A percentile compares a stretch with the other conserved stretches of the same genome.
These are phyloP conservation scores for Itoplectis maculator DNA, from an alignment of 2,888 invertebrate species.

Conservation along the genomic window DNA sequence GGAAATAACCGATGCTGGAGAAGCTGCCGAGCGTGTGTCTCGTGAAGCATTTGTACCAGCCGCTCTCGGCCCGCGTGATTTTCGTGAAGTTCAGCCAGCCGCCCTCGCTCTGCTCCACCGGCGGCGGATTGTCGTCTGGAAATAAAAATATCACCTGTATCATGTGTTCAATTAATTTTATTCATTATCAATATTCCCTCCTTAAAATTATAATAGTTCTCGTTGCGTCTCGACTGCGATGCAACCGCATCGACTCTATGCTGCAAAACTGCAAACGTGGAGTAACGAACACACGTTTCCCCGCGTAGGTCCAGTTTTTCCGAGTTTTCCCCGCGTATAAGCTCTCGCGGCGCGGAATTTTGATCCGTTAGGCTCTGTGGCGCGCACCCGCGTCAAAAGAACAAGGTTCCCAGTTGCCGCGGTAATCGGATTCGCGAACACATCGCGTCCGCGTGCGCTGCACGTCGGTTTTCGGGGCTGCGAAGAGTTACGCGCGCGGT, in stretches of 20 bases:
- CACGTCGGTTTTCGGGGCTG: slow-evolving; percentile 71
- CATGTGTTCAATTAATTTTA: not conserved
- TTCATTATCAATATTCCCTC: too few relatives aligned
- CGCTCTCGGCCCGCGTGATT: slow-evolving; percentile 92
- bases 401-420: slow-evolving; percentile 34
- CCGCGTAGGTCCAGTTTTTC: too few relatives aligned
- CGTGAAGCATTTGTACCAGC: slow-evolving; percentile 97
- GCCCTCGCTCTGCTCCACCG: slow-evolving; percentile 89
- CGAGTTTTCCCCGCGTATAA: too few relatives aligned
- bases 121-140: slow-evolving; percentile 83
- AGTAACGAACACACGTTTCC: too few relatives aligned
- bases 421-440: slow-evolving; percentile 44
- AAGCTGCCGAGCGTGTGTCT: slow-evolving; percentile 93
- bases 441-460: slow-evolving; percentile 65
- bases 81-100: slow-evolving; percentile 94
- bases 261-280: too few relatives aligned
- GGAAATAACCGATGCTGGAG: slow-evolving; percentile 95
- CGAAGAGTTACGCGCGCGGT: slow-evolving; percentile 46
- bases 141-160: too few relatives aligned
- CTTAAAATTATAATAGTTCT: too few relatives aligned
- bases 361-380: slow-evolving; percentile 51
- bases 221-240: too few relatives aligned
- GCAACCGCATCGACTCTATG: too few relatives aligned
- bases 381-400: slow-evolving; percentile 24
- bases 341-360: slow-evolving; percentile 30